A percentile compares a stretch with the other conserved stretches of the same genome.
Conservation (phyloP, 2,797 vertebrate genomes). For the Centropyge bicolor region DNA sequence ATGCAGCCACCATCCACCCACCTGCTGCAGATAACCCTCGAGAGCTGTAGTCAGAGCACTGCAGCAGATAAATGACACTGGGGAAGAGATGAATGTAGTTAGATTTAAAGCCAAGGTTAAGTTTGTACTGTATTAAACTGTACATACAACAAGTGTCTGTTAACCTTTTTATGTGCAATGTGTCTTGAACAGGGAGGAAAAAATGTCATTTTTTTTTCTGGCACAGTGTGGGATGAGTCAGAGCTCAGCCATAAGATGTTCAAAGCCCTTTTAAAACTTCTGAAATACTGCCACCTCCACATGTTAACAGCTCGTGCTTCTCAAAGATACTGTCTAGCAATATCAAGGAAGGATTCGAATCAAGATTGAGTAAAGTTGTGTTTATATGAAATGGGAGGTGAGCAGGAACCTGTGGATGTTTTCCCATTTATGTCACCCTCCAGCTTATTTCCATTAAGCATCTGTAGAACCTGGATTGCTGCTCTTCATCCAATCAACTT, state of each 20-base stretch:
- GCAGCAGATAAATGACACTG: conserved; percentile 6
- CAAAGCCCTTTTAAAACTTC: neutral
- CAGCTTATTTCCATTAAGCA: conserved; percentile 10
- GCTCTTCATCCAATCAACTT: conserved; percentile 42
- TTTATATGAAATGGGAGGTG: neutral
- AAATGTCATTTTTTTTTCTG: conserved; percentile 13
- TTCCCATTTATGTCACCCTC: conserved; percentile 11
- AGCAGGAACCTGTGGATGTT: conserved; percentile 20
- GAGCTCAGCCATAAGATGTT: conserved; percentile 15
- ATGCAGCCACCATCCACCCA: conserved; percentile 20
- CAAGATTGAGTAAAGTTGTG: neutral
- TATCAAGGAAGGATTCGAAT: conserved; percentile 9
- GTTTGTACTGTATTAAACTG: conserved; percentile 59
- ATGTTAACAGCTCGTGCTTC: conserved; percentile 7
- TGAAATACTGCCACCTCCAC: conserved; percentile 26
- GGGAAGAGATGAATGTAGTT: conserved; percentile 63
- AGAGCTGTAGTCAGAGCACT: neutral
- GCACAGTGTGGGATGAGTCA: conserved; percentile 5
- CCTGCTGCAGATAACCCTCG: conserved; percentile 6
- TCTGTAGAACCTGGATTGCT: conserved; percentile 27
- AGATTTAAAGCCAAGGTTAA: conserved; percentile 56
- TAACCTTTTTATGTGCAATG: conserved; percentile 43
- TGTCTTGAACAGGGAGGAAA: conserved; percentile 21
- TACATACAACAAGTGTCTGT: conserved; percentile 65
- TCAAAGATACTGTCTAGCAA: conserved; percentile 18